These are phyloP conservation scores for Macrochelys suwanniensis DNA, from an alignment of 2,797 vertebrate genomes.

Conservation along the genomic window DNA sequence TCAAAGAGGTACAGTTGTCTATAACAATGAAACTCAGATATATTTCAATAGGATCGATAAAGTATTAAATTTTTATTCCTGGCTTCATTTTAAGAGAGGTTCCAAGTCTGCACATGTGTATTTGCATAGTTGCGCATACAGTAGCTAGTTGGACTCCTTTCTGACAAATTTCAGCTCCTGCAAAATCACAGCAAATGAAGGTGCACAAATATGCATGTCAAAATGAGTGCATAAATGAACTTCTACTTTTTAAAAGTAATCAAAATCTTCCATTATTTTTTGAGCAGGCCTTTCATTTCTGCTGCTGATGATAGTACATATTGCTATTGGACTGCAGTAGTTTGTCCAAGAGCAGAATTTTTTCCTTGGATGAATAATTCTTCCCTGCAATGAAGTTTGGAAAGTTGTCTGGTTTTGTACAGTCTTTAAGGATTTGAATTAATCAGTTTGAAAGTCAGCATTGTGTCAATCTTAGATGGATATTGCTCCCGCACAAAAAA, in stretches of 20 bases:
- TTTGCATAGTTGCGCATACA: background rate
- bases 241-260: background rate
- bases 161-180: background rate
- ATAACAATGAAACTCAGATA: background rate
- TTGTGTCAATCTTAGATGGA: constrained; percentile 48
- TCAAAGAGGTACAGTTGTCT: background rate
- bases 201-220: fast-evolving
- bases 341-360: constrained; percentile 34
- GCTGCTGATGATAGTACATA: background rate
- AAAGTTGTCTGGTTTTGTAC: constrained; percentile 34
- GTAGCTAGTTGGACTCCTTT: background rate
- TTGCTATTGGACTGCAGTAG: background rate
- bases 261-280: background rate
- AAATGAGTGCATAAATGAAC: background rate
- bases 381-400: constrained; percentile 4
- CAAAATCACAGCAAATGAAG: background rate
- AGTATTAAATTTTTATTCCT: background rate
- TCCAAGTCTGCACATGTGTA: background rate
- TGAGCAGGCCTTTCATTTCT: background rate
- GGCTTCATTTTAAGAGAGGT: background rate
- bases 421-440: constrained; percentile 61
- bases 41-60: background rate
- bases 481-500: background rate
- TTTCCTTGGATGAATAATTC: background rate
- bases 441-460: constrained; percentile 61